Percentiles rank a stretch among this genome's conserved stretches.
These are phyloP conservation scores for Holacanthella duospinosa DNA, from an alignment of 2,888 invertebrate genomes.

Conservation along the genomic window DNA sequence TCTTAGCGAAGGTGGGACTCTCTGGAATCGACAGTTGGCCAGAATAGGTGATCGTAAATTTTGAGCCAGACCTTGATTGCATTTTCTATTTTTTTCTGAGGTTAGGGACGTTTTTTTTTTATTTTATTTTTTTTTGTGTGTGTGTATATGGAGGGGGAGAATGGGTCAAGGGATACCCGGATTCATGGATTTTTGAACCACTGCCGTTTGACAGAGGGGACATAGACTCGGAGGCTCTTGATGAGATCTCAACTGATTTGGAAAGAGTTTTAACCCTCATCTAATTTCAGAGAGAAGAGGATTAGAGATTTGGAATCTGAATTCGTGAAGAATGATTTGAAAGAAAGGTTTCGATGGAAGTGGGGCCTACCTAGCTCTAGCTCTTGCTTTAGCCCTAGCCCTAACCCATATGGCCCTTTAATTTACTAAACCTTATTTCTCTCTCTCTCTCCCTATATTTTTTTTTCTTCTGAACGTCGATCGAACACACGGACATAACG, in stretches of 20 bases:
- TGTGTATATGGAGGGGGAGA: background rate
- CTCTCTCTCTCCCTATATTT: background rate
- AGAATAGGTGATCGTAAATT: background rate
- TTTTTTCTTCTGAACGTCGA: background rate
- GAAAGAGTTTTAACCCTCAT: background rate
- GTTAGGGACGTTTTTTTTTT: no score
- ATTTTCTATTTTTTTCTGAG: no score
- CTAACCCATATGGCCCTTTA: background rate
- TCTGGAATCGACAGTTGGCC: conserved; percentile 1
- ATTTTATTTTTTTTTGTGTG: background rate
- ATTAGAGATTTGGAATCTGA: conserved; percentile 17
- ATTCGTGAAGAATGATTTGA: background rate
- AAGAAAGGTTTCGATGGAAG: no score
- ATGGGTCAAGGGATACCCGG: background rate
- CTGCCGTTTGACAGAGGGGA: no score
- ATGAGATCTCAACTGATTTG: background rate
- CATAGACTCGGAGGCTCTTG: no score
- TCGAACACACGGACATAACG: no score
- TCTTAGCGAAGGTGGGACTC: background rate
- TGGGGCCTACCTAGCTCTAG: no score
- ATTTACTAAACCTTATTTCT: background rate
- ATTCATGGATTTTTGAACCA: background rate
- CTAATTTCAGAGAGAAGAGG: background rate
- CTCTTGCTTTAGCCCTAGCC: no score
- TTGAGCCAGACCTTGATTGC: background rate